These are phyloP conservation scores for Drosophila macrospina DNA, from an alignment of 2,888 invertebrate species.

Conservation along the genomic window DNA sequence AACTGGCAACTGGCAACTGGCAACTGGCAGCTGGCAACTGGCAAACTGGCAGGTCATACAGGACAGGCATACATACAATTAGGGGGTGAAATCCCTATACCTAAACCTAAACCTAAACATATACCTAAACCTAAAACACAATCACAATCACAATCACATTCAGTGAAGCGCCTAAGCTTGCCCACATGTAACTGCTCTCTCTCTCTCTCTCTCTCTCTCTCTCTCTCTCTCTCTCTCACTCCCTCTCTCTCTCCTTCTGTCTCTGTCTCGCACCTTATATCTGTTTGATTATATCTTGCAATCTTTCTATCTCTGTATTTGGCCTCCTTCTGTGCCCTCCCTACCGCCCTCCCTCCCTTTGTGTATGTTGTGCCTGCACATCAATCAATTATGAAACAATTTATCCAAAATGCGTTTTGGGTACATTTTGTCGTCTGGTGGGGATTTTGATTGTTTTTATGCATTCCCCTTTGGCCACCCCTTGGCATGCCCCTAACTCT, in stretches of 20 bases:
- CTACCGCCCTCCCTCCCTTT: constrained; percentile 3
- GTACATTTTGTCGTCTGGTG: constrained; percentile 41
- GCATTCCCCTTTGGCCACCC: constrained; percentile 13
- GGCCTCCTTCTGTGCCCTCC: neutral
- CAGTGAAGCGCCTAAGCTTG: constrained; percentile 46
- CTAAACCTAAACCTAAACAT: constrained; percentile 5
- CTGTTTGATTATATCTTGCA: constrained; percentile 43
- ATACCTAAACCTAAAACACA: constrained; percentile 15
- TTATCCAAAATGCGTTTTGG: constrained; percentile 70
- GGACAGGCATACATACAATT: constrained; percentile 16
- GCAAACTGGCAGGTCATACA: constrained; percentile 13
- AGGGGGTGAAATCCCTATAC: neutral
- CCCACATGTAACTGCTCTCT: constrained; percentile 26
- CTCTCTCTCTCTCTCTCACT: constrained; percentile 2
- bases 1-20: constrained; percentile 18
- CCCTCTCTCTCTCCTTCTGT: constrained; percentile 2
- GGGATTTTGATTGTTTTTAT: constrained; percentile 65
- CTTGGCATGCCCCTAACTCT: neutral
- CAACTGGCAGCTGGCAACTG: constrained; percentile 13
- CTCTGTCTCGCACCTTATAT: constrained; percentile 15
- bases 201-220: neutral
- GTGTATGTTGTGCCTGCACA: constrained; percentile 44
- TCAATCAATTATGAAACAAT: constrained; percentile 80
- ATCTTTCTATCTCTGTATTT: constrained; percentile 5
- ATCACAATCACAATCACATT: constrained; percentile 34